phyloP scores from a whole-genome alignment of 2,888 invertebrate species.

The Agrilus mali region DNA sequence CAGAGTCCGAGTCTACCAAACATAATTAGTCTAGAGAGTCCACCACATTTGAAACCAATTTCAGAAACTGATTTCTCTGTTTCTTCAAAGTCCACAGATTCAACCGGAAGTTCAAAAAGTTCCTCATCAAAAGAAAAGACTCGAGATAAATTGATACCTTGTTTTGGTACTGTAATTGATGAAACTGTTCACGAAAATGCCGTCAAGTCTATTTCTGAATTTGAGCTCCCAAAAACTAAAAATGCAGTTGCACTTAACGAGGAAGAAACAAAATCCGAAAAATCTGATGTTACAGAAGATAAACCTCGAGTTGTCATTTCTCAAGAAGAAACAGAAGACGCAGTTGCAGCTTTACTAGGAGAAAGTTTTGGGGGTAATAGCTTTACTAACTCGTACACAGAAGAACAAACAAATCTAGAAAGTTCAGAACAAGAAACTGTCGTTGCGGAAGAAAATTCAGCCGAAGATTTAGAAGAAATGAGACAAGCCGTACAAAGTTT shows the following conservation, averaged over 20 bases:
- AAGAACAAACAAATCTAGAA: conserved; percentile 32
- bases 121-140: conserved; percentile 24
- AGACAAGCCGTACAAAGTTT: conserved; percentile 73
- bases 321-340: conserved; percentile 87
- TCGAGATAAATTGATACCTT: conserved; percentile 49
- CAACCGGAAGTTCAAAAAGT: conserved; percentile 41
- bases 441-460: conserved; percentile 61
- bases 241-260: conserved; percentile 15
- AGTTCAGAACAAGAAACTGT: conserved; percentile 36
- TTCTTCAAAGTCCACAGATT: conserved; percentile 24
- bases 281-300: conserved; percentile 41
- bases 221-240: conserved; percentile 28
- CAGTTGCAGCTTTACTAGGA: conserved; percentile 75
- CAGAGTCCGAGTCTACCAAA: conserved; percentile 48
- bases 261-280: conserved; percentile 27
- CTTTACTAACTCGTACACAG: conserved; percentile 41
- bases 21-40: conserved; percentile 46
- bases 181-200: conserved; percentile 66
- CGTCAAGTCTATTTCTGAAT: conserved; percentile 63
- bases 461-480: conserved; percentile 68
- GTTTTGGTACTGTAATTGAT: conserved; percentile 52
- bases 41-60: conserved; percentile 35
- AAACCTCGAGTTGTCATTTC: conserved; percentile 75
- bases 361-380: conserved; percentile 67
- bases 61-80: conserved; percentile 20